Evolutionary conservation across 2,888 invertebrate species (phyloP).

Genomic region (Chesias legatella): DNA sequence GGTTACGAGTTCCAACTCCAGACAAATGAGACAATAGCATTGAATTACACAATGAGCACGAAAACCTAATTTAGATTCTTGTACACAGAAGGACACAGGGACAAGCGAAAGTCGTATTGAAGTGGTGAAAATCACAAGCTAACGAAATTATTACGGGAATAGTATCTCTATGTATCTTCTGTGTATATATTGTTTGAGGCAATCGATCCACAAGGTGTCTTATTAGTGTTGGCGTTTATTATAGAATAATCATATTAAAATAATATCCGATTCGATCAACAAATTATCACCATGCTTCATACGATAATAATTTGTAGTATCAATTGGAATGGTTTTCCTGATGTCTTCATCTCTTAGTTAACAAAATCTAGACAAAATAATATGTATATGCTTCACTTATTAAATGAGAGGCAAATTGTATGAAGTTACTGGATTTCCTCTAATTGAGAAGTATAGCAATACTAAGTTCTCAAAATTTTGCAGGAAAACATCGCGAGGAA

Average conservation of each 20-base stretch:
- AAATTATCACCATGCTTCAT: no score
- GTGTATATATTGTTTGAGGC: background rate
- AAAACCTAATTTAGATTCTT: constrained; percentile 27
- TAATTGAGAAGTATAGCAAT: no score
- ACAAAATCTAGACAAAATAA: no score
- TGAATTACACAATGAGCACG: constrained; percentile 23
- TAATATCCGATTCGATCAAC: background rate
- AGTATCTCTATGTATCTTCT: no score
- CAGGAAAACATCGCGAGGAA: no score
- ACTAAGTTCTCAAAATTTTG: no score
- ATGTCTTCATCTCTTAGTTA: no score
- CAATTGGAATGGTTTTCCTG: no score
- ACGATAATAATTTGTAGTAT: no score
- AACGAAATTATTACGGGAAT: background rate
- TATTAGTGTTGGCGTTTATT: constrained; percentile 6
- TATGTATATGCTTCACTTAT: no score
- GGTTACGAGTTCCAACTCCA: constrained; percentile 18
- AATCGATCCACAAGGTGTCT: constrained; percentile 1
- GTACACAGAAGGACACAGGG: constrained; percentile 9
- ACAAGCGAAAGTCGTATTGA: background rate
- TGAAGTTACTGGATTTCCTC: no score
- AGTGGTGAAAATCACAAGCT: background rate
- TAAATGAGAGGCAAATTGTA: no score
- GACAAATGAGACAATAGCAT: constrained; percentile 24
- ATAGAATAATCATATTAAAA: constrained; percentile 4